These are phyloP conservation scores for Ephydatia muelleri DNA, from an alignment of 37 sponge, comb jelly and placozoan species.

Conservation along the genomic window DNA sequence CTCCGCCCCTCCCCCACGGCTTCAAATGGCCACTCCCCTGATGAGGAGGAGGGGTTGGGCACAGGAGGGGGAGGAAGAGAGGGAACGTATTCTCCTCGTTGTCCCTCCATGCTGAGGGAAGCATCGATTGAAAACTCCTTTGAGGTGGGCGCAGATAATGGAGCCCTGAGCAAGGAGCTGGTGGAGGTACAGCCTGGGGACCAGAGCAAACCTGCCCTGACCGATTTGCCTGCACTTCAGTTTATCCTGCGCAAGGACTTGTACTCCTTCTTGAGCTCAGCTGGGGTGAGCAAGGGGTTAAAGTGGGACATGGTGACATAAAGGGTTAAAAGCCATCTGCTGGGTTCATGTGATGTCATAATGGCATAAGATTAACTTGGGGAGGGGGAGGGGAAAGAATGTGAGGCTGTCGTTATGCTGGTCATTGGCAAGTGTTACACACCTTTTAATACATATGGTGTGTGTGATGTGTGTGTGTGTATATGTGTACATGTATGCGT, in stretches of 20 bases:
- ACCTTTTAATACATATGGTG: too few species aligned
- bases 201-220: constrained; percentile 8
- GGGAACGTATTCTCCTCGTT: neutral
- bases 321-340: neutral
- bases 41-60: neutral
- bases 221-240: constrained; percentile 56
- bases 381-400: too few species aligned
- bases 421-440: too few species aligned
- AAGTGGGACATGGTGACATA: neutral
- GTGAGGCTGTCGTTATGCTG: too few species aligned
- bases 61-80: neutral
- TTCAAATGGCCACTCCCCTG: too few species aligned
- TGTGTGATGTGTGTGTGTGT: too few species aligned
- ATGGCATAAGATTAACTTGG: too few species aligned
- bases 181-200: neutral
- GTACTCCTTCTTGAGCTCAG: constrained; percentile 66
- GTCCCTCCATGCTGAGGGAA: neutral
- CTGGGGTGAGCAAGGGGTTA: constrained; percentile 51
- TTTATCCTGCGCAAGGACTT: constrained; percentile 80
- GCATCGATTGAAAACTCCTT: neutral
- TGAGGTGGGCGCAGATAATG: constrained; percentile 8
- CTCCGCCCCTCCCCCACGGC: too few species aligned
- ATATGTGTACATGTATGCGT: too few species aligned
- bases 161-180: neutral
- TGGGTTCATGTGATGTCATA: too few species aligned